Percentiles rank a stretch among this genome's conserved stretches.
These are phyloP conservation scores for Alethe castanea DNA, from an alignment of 2,113 vertebrate genomes.

Conservation along the genomic window DNA sequence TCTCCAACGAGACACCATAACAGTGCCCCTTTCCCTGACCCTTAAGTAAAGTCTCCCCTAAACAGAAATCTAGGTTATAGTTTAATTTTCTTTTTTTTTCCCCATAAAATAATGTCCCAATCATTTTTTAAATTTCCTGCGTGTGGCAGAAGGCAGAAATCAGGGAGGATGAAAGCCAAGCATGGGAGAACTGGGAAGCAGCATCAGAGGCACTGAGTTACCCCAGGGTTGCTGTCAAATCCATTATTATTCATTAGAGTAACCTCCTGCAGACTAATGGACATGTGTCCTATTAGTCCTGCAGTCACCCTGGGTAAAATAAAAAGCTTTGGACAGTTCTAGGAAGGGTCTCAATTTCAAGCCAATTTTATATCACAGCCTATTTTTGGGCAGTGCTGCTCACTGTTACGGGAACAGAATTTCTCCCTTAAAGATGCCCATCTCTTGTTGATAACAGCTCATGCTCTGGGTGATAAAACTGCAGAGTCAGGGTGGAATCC, in stretches of 20 bases:
- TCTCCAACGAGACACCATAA: neutral
- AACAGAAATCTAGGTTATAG: neutral
- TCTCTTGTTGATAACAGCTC: neutral
- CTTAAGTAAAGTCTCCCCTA: neutral
- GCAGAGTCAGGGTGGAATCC: neutral
- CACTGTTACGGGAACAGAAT: neutral
- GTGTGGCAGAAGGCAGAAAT: neutral
- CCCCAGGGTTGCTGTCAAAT: slow-evolving; percentile 45
- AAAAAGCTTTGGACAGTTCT: slow-evolving; percentile 28
- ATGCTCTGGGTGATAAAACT: neutral
- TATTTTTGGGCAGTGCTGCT: neutral
- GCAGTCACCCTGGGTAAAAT: neutral
- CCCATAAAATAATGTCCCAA: neutral
- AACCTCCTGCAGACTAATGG: neutral
- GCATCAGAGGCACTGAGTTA: slow-evolving; percentile 20
- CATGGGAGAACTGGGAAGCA: neutral
- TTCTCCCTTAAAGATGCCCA: neutral
- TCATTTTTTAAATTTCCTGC: neutral
- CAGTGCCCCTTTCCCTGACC: neutral
- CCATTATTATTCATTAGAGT: neutral
- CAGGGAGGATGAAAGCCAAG: neutral
- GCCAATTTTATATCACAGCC: neutral
- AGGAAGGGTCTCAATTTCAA: neutral
- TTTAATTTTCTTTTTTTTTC: neutral
- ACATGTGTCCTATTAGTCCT: neutral